Evolutionary conservation across 2,888 invertebrate species (phyloP).

Genomic region (Seladonia tumulorum): DNA sequence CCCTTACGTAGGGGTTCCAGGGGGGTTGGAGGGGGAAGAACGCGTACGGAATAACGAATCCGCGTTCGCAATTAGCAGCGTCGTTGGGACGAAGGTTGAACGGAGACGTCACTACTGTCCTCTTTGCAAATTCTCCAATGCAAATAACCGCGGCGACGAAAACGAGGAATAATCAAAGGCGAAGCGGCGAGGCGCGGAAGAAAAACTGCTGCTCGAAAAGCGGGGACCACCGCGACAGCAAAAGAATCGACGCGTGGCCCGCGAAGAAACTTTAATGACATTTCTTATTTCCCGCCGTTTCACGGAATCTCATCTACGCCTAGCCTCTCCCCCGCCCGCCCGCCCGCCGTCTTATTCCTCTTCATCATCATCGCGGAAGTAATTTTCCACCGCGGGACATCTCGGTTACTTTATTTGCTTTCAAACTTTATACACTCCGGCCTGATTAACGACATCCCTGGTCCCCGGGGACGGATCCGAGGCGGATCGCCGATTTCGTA

Average conservation of each 20-base stretch:
- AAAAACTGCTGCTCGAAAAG: constrained; percentile 31
- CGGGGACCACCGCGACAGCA: constrained; percentile 41
- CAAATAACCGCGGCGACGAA: constrained; percentile 64
- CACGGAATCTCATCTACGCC: constrained; percentile 45
- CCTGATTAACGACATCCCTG: constrained; percentile 65
- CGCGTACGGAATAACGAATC: constrained; percentile 65
- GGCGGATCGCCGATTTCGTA: neutral
- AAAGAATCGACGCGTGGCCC: constrained; percentile 72
- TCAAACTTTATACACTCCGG: constrained; percentile 58
- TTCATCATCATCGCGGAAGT: constrained; percentile 59
- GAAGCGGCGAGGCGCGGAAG: constrained; percentile 23
- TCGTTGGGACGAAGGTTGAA: constrained; percentile 27
- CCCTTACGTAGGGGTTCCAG: neutral
- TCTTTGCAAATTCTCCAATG: constrained; percentile 70
- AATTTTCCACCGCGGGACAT: constrained; percentile 60
- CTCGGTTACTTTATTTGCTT: constrained; percentile 64
- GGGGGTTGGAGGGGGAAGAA: no score
- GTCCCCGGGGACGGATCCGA: neutral
- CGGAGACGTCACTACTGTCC: constrained; percentile 8
- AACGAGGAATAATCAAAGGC: constrained; percentile 70
- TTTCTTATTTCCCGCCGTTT: constrained; percentile 75
- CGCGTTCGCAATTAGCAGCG: constrained; percentile 64
- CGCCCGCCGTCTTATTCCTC: constrained; percentile 5
- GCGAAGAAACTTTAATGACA: constrained; percentile 76
- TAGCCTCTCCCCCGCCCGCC: neutral